Evolutionary conservation across 1,140 invertebrate genomes (phyloP), one percentile per base, ranked within the genome.

Genomic region (Temnothorax curvispinosus): DNA sequence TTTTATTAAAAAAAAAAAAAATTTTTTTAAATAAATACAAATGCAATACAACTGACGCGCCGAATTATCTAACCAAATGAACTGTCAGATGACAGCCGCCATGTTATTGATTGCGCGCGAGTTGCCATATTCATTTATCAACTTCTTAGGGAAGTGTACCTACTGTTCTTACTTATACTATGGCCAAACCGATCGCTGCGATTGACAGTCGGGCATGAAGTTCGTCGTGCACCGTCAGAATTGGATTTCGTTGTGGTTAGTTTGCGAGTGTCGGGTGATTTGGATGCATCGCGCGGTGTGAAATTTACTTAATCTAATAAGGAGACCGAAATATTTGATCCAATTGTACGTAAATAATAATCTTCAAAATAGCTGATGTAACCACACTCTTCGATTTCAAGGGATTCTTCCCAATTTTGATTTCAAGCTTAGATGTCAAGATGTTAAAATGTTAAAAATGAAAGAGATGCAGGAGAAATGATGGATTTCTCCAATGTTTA

Each of bases 131-230:
- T 27, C 27, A 1, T 27, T 27, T 27, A 27, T 1, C 1, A 27
- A 27, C 1, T 27, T 27, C 27, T 27, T 27, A 27, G 27, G 27
- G 27, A 1, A 27, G 27, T 27, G 27, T 27, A 27, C 27, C 27
- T 27, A 27, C 27, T 27, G 27, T 27, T 27, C 27, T 27, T 27
- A 27, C 27, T 27, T 27, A 27, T 27, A 27, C 27, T 27, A 0
- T 27, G 27, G 52, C 67, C 67, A 82, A 82, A 9, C 7, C 44
- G 11, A n/a, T 7, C 44, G 44, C 18, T 54, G 50, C 78, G 62
- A 81, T 82, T 72, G 78, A 82, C 67, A 82, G 67, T 58, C 27
- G 50, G 6, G 58, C 54, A 44, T 56, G 38, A 56, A 72, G 21
- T 58, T 72, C 38, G 38, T 27, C 9, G 13, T 52, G 52, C 41